A percentile compares a stretch with the other conserved stretches of the same genome.
These are phyloP conservation scores for Cerastis rubricosa DNA, from an alignment of 2,888 invertebrate species.

Conservation along the genomic window DNA sequence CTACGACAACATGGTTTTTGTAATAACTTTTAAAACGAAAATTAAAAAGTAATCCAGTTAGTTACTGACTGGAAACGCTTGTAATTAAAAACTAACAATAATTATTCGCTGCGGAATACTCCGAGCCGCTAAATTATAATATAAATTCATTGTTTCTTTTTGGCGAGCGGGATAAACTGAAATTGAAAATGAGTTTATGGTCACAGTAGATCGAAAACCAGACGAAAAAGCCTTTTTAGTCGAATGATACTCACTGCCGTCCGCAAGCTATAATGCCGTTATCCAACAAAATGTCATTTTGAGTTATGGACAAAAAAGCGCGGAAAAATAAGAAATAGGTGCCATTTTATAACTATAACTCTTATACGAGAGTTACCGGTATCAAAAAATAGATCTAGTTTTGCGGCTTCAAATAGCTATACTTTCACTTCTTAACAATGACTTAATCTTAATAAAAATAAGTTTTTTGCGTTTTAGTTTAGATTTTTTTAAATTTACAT, in stretches of 20 bases:
- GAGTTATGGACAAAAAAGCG: no score
- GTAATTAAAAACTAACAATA: slow-evolving; percentile 44
- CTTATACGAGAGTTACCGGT: no score
- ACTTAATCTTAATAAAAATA: no score
- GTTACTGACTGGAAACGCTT: slow-evolving; percentile 23
- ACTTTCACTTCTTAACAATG: no score
- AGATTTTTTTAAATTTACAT: no score
- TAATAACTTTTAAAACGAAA: slow-evolving; percentile 14
- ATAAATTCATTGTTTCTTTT: slow-evolving; percentile 6
- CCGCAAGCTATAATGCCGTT: no score
- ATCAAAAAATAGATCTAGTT: no score
- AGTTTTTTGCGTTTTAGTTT: no score
- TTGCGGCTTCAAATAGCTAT: no score
- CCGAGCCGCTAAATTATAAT: slow-evolving; percentile 4
- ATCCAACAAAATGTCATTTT: no score
- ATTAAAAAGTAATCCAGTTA: slow-evolving; percentile 37
- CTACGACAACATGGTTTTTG: neutral
- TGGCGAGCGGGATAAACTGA: neutral
- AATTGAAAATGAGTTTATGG: neutral
- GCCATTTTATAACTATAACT: no score
- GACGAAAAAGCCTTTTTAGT: neutral
- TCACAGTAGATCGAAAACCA: neutral
- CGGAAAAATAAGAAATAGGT: no score
- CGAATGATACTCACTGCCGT: neutral
- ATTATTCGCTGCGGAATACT: slow-evolving; percentile 24